These are phyloP conservation scores for Apotomis capreana DNA, from an alignment of 2,888 invertebrate genomes.

Conservation along the genomic window DNA sequence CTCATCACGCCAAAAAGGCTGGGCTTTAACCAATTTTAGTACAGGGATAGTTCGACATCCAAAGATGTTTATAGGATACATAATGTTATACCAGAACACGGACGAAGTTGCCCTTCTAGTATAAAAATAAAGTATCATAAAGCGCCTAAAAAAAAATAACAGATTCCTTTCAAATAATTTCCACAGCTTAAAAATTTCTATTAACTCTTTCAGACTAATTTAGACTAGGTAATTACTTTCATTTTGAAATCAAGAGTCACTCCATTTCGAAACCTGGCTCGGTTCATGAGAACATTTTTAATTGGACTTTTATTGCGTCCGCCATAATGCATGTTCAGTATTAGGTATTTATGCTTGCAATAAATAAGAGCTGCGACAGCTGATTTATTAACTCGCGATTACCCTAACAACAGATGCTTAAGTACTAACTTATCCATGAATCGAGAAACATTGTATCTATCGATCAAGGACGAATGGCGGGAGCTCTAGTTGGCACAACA, in stretches of 20 bases:
- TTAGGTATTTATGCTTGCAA: conserved; percentile 2
- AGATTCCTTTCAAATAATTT: too few relatives aligned
- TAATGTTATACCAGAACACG: too few relatives aligned
- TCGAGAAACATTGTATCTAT: conserved; percentile 44
- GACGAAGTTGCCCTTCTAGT: too few relatives aligned
- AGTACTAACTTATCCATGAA: conserved; percentile 34
- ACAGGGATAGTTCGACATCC: too few relatives aligned
- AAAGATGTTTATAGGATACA: too few relatives aligned
- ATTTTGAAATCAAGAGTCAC: neutral
- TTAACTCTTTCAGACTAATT: neutral
- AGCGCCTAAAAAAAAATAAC: too few relatives aligned
- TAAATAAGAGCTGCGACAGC: conserved; percentile 8
- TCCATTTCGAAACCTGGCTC: neutral
- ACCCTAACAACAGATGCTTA: conserved; percentile 23
- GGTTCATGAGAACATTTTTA: neutral
- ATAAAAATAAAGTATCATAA: too few relatives aligned
- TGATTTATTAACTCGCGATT: conserved; percentile 29
- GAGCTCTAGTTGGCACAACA: conserved; percentile 39
- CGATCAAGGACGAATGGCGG: conserved; percentile 49
- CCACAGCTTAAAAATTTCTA: neutral
- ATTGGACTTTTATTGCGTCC: neutral
- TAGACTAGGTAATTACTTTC: neutral
- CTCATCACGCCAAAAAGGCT: too few relatives aligned
- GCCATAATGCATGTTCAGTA: neutral
- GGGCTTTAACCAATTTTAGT: too few relatives aligned